Conservation (phyloP, 1,140 invertebrate species). For the Doryteuthis pealeii region DNA sequence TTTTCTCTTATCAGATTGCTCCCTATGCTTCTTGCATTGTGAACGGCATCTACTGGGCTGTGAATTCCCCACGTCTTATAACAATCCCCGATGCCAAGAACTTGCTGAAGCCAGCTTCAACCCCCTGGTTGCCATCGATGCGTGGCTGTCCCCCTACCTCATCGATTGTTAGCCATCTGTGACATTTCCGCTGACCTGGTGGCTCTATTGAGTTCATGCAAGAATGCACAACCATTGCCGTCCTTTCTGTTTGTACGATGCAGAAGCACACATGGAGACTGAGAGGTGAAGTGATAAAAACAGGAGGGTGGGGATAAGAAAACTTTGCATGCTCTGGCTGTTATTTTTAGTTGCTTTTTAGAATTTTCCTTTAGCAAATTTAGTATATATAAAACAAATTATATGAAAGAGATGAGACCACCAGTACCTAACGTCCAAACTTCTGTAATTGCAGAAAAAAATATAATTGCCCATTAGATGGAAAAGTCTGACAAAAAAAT, state of each 20-base stretch:
- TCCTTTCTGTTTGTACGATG: constrained; percentile 98
- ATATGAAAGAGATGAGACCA: no score
- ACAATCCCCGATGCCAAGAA: constrained; percentile 98
- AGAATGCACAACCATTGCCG: constrained; percentile 98
- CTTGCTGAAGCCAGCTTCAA: constrained; percentile 81
- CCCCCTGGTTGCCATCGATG: constrained; percentile 86
- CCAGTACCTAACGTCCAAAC: no score
- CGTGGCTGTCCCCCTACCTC: constrained; percentile 86
- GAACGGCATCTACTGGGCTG: constrained; percentile 99
- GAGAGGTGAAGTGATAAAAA: no score
- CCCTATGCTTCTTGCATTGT: constrained; percentile 96
- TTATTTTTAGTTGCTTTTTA: no score
- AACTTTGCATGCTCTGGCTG: no score
- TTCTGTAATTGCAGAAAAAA: no score
- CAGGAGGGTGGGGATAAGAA: no score
- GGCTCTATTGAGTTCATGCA: constrained; percentile 99
- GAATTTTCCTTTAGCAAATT: no score
- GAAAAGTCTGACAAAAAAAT: no score
- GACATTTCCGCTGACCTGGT: constrained; percentile 99
- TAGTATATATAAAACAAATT: no score
- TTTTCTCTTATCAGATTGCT: constrained; percentile 73
- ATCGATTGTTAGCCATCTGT: constrained; percentile 78
- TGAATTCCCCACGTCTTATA: constrained; percentile 90
- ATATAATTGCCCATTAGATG: no score
- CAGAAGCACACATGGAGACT: constrained; percentile 93